Conservation (phyloP, 2,888 invertebrate species). For the Zonitis immaculata region DNA sequence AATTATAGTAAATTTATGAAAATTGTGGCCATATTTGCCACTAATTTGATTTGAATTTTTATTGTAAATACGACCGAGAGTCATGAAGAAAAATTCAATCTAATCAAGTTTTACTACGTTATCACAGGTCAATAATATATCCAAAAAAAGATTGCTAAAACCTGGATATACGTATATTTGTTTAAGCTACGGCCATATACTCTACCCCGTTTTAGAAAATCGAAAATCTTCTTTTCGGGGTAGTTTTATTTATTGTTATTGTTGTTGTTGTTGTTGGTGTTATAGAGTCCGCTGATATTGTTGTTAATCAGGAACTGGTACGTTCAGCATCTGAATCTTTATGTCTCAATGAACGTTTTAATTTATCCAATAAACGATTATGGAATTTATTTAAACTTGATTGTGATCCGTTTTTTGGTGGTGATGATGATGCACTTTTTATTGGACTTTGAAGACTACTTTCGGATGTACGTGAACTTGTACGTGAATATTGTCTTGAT, state of each 20-base stretch:
- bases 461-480: constrained; percentile 60
- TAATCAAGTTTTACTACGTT: constrained; percentile 10
- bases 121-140: constrained; percentile 41
- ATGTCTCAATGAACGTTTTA: constrained; percentile 65
- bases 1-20: too few species aligned
- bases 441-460: constrained; percentile 61
- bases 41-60: too few species aligned
- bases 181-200: too few species aligned
- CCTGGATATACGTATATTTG: too few species aligned
- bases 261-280: neutral
- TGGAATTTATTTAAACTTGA: constrained; percentile 72
- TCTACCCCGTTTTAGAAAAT: constrained; percentile 15
- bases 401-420: constrained; percentile 58
- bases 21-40: too few species aligned
- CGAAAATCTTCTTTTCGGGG: neutral
- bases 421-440: constrained; percentile 63
- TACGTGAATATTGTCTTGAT: constrained; percentile 56
- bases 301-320: constrained; percentile 52
- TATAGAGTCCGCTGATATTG: neutral
- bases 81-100: too few species aligned
- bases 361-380: constrained; percentile 72
- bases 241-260: too few species aligned
- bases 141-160: constrained; percentile 17
- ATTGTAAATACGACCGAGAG: too few species aligned
- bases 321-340: constrained; percentile 51